These are phyloP conservation scores for Hirtodrosophila trivittata DNA, from an alignment of 2,888 invertebrate genomes.

Conservation along the genomic window DNA sequence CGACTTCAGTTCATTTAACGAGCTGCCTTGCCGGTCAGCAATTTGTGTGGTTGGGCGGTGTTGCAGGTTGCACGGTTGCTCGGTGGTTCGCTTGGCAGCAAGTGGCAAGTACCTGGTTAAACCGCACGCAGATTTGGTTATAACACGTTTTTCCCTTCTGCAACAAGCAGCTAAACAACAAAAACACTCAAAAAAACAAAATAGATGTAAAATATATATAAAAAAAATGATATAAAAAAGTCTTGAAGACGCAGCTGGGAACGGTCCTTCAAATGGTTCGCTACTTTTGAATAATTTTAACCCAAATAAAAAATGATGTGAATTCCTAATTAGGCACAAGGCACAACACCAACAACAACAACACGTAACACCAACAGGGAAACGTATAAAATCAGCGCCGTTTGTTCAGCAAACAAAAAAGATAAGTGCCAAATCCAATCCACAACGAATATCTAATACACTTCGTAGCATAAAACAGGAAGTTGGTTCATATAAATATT, in stretches of 20 bases:
- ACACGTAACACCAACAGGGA: slow-evolving; percentile 14
- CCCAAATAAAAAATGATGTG: slow-evolving; percentile 84
- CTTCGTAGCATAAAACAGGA: slow-evolving; percentile 2
- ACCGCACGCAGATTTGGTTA: slow-evolving; percentile 62
- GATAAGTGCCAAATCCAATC: background rate
- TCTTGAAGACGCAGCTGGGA: slow-evolving; percentile 62
- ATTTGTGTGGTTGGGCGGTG: background rate
- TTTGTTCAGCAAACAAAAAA: slow-evolving; percentile 57
- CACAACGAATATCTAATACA: slow-evolving; percentile 30
- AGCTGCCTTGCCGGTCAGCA: slow-evolving; percentile 31
- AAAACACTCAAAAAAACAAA: slow-evolving; percentile 39
- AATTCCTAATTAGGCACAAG: slow-evolving; percentile 83
- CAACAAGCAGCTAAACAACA: slow-evolving; percentile 14
- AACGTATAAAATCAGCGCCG: slow-evolving; percentile 67
- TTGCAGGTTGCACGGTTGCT: too few species aligned
- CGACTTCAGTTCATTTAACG: slow-evolving; percentile 48
- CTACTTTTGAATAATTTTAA: slow-evolving; percentile 84
- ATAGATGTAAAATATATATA: slow-evolving; percentile 20
- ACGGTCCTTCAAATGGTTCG: slow-evolving; percentile 55
- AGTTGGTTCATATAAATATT: too few species aligned
- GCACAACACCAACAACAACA: slow-evolving; percentile 39
- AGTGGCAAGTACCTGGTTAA: slow-evolving; percentile 22
- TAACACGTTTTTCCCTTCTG: slow-evolving; percentile 16
- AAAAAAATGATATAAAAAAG: slow-evolving; percentile 38
- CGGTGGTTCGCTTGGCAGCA: background rate